Evolutionary conservation across 1,140 invertebrate species (phyloP), one percentile per base, ranked within the genome.

Genomic region (Euschistus heros): DNA sequence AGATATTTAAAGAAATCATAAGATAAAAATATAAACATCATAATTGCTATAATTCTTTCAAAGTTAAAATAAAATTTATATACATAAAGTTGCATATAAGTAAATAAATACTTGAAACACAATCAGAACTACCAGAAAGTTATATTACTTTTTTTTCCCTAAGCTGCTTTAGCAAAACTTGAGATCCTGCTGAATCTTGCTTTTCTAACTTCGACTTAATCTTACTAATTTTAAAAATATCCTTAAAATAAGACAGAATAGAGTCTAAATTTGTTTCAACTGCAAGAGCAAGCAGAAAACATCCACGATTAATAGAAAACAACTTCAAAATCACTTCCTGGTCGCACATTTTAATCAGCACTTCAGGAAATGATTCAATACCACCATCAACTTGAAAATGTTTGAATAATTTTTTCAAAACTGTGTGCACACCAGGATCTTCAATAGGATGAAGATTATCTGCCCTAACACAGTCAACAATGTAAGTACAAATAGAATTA

Each of bases 331-430:
- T 18, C 17, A 30, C 15, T 26, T 67, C n/a, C n/a, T 17, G 15
- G n/a, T 63, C 37, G 8, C 63, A 57, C 3, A 15, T 20, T 26
- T 27, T 33, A 15, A 42, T 20, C 8, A 67, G 30, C 15, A n/a
- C 17, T 26, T 63, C 15, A 15, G 52, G n/a, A 54, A 64, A 44
- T n/a, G 26, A 37, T 37, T 57, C 20, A 37, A 55, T 50, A 33
- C 57, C 54, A 20, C 47, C 33, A 46, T 18, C 6, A 1, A 26
- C 67, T 66, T 79, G 79, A 69, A 92, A 88, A 62, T 84, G 75
- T 62, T 81, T 77, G 18, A 91, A 82, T 17, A 94, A 75, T 75
- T 91, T 90, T 70, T 93, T 93, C 3, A 93, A 72, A 42, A 84
- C 82, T 78, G 87, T 82, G 74, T 92, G 89, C 65, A 91, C 78